These are phyloP conservation scores for Diorhabda elongata DNA, from an alignment of 1,140 invertebrate genomes.

Conservation along the genomic window DNA sequence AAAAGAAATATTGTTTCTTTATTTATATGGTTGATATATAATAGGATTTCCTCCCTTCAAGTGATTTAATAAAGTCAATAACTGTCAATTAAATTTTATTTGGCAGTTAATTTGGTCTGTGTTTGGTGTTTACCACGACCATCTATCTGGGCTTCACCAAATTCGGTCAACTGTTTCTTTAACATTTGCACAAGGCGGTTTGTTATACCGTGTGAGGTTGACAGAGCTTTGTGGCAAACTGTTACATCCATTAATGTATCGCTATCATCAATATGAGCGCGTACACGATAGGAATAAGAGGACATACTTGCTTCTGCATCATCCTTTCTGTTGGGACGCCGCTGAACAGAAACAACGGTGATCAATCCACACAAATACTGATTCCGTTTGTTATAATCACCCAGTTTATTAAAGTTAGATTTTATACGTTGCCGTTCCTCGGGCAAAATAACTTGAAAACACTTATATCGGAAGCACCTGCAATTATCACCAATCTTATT, in stretches of 20 bases:
- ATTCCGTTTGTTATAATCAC: constrained; percentile 2
- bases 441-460: neutral
- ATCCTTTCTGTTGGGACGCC: neutral
- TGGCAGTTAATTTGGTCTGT: neutral
- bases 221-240: neutral
- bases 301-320: neutral
- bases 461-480: neutral
- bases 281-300: neutral
- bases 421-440: neutral
- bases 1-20: constrained; percentile 16
- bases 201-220: neutral
- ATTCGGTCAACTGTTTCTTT: too few relatives aligned
- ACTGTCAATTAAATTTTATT: neutral
- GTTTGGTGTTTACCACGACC: neutral
- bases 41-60: neutral
- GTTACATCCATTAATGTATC: too few relatives aligned
- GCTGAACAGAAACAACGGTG: neutral
- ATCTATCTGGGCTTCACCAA: too few relatives aligned
- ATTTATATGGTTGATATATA: neutral
- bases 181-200: too few relatives aligned
- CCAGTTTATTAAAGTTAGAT: neutral
- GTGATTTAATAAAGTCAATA: too few relatives aligned
- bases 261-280: too few relatives aligned
- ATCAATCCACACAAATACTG: too few relatives aligned
- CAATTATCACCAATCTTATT: neutral